A percentile compares a stretch with the other conserved stretches of the same genome.
Evolutionary conservation across 2,113 vertebrate genomes (phyloP).

Genomic region (Oncorhynchus mykiss): DNA sequence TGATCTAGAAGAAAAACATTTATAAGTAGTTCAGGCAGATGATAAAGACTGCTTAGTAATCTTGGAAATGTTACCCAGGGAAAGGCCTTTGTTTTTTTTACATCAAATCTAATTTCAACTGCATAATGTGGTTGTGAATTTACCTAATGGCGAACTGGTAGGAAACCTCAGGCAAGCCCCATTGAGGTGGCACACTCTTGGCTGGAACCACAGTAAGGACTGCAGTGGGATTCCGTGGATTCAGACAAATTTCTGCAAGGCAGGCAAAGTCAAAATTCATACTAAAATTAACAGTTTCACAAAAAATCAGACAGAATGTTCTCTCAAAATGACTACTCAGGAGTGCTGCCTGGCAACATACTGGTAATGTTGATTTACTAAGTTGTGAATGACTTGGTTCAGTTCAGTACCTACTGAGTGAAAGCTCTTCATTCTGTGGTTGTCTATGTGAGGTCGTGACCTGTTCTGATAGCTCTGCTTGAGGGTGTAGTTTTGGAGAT

Average conservation of each 20-base stretch:
- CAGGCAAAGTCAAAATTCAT: neutral
- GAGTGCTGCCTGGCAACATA: neutral
- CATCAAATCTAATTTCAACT: no score
- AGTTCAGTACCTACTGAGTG: conserved; percentile 76
- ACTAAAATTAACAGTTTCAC: conserved; percentile 8
- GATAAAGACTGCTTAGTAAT: neutral
- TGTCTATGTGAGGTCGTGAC: conserved; percentile 77
- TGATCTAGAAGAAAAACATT: conserved; percentile 67
- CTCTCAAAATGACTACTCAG: neutral
- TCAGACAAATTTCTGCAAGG: conserved; percentile 84
- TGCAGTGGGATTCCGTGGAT: conserved; percentile 78
- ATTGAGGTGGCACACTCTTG: conserved; percentile 80
- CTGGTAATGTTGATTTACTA: neutral
- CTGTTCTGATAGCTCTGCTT: conserved; percentile 82
- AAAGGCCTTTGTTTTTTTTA: no score
- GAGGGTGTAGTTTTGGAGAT: conserved; percentile 82
- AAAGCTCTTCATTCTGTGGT: conserved; percentile 79
- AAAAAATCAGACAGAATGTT: neutral
- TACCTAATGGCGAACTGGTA: conserved; percentile 85
- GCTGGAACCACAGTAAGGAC: conserved; percentile 82
- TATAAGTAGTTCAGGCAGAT: neutral
- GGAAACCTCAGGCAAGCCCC: conserved; percentile 83
- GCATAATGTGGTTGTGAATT: neutral
- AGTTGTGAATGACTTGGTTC: neutral
- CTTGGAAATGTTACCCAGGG: neutral